phyloP scores from a whole-genome alignment of 2,113 vertebrate genomes.

The Oryctolagus cuniculus region mOryCun1.1 NC_091438.1:148661001-148661500 shows the following conservation, averaged over 20 bases:
- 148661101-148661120: slow-evolving; percentile 12
- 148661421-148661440: neutral
- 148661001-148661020: neutral
- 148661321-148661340: neutral
- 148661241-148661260: neutral
- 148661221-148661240: slow-evolving; percentile 52
- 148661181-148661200: slow-evolving; percentile 57
- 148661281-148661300: neutral
- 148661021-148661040: neutral
- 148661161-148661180: slow-evolving; percentile 14
- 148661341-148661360: neutral
- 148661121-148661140: neutral
- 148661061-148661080: neutral
- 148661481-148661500: neutral
- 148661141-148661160: slow-evolving; percentile 37
- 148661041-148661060: neutral
- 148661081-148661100: slow-evolving; percentile 36
- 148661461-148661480: too few species aligned
- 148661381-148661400: neutral
- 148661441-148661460: slow-evolving; percentile 48
- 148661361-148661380: neutral
- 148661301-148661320: neutral
- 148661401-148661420: slow-evolving; percentile 15
- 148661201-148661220: slow-evolving; percentile 58
- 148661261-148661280: neutral